Base-by-base conservation (phyloP, 2,888 invertebrate species). In the Zootermopsis nevadensis region DNA sequence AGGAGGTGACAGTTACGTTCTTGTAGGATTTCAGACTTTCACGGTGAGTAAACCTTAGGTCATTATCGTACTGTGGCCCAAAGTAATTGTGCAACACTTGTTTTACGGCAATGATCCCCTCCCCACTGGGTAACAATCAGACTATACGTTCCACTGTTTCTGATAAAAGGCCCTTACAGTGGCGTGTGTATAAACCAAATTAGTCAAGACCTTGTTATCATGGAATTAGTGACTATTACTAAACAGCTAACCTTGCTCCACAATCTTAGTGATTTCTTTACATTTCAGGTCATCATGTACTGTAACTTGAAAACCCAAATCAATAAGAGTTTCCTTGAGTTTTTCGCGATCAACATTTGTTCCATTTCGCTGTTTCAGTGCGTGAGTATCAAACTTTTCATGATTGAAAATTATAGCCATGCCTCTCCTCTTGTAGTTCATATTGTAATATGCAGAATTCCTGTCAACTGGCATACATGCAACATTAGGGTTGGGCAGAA, bases 381-480 rank as follows among this genome's bases (percentile, higher is more conserved):
- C 86, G 67, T 86, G 86, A 48, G 87, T 86, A 22, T 93, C 93
- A 88, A 98, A 98, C 87, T 92, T 90, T 89, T 96, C 96, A 88
- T 98, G 98, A 89, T 98, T 98, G 88, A 98, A 97, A 87, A 98
- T 96, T 27, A 97, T 89, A 6, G 98, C 98, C 86, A 93, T 89
- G 6, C 98, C 98, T 83, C 98, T 93, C 85, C 93, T 91, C 86
- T 93, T 91, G 89, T 97, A 96, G 87, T 93, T 93, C 97, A 98
- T 98, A 86, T 95, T 96, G 89, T 98, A 98, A 88, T 95, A 94
- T 0, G 92, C 90, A 0, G 95, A 94, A 89, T 95, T 87, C 86
- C 87, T 88, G 86, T 88, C 88, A 0, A 92, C 92, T 15, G 94
- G 92, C 94, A 94, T 94, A 76, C 88, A 91, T 87, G 90, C 92